phyloP scores from a whole-genome alignment of 2,797 vertebrate genomes.

The Notolabrus celidotus region DNA sequence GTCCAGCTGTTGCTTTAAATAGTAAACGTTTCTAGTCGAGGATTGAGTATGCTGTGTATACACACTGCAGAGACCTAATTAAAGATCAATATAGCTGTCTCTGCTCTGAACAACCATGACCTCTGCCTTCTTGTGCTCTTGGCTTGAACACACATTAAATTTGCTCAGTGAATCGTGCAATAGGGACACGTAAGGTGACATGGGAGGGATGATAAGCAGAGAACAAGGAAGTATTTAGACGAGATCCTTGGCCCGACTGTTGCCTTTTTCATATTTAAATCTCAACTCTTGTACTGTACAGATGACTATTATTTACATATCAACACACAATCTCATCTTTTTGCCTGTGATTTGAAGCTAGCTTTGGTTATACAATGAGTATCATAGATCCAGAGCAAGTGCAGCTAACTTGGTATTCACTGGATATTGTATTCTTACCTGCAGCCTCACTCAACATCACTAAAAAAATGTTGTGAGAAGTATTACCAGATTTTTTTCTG shows the following conservation, averaged over 20 bases:
- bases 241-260: neutral
- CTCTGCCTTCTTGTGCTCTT: slow-evolving; percentile 2
- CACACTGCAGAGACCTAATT: neutral
- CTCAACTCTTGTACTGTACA: no score
- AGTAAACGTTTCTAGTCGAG: neutral
- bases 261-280: neutral
- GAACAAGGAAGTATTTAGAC: neutral
- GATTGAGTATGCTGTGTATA: neutral
- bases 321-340: no score
- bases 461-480: no score
- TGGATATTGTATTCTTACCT: no score
- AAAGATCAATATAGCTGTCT: neutral
- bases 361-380: no score
- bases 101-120: neutral
- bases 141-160: neutral
- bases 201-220: slow-evolving; percentile 1
- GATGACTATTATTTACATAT: no score
- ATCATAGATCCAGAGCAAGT: no score
- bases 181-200: neutral
- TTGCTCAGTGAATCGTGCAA: neutral
- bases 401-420: no score
- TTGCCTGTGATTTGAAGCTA: no score
- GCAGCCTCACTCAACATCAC: no score
- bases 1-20: neutral
- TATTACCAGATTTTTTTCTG: no score